Evolutionary conservation across 2,797 vertebrate species (phyloP).

Genomic region (Pangasius sanitwongsei): DNA sequence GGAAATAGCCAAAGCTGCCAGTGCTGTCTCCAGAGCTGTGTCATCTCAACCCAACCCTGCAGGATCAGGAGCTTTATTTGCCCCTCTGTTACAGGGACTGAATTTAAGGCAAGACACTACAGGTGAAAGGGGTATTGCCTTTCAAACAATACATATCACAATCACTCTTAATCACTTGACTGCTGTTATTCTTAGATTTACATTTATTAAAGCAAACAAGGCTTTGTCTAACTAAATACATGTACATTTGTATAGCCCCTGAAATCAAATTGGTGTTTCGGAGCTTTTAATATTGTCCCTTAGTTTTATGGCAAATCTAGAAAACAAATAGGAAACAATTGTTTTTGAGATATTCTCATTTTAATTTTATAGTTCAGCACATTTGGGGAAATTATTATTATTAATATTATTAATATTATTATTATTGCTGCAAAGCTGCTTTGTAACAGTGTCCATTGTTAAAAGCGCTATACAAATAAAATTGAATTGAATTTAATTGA

Average conservation of each 20-base stretch:
- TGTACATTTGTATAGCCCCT: background rate
- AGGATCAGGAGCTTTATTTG: background rate
- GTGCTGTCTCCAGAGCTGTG: background rate
- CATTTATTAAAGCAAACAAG: no score
- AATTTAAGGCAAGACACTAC: background rate
- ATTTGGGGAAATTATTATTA: background rate
- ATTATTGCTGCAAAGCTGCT: no score
- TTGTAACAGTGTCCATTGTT: no score
- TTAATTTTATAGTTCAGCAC: background rate
- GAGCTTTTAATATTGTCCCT: background rate
- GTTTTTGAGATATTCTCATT: background rate
- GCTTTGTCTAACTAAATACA: background rate
- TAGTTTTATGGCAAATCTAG: background rate
- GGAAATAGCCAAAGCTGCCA: background rate
- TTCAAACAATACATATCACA: background rate
- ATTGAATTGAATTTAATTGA: no score
- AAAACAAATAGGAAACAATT: background rate
- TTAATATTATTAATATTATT: no score
- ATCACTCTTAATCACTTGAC: background rate
- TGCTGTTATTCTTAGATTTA: no score
- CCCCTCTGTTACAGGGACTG: background rate
- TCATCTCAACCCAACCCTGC: background rate
- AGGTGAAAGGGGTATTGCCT: background rate
- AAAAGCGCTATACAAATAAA: no score
- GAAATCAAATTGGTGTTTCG: background rate